Evolutionary conservation across 2,888 invertebrate species (phyloP).

Genomic region (Andrena trimmerana): DNA sequence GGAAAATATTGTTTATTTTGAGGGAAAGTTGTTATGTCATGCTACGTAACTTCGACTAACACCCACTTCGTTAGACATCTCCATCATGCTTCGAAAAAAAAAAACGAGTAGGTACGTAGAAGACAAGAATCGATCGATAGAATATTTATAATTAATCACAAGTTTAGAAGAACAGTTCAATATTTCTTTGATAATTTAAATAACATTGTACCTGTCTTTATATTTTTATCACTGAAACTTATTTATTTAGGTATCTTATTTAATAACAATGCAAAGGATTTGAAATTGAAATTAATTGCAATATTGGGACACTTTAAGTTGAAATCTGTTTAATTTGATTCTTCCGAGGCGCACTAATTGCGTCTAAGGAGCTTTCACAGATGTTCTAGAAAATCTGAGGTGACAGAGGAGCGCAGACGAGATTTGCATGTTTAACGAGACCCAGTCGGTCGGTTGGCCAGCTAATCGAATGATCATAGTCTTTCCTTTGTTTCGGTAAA

Average conservation of each 20-base stretch:
- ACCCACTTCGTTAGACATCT: background rate
- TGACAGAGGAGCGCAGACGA: background rate
- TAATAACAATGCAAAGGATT: too few relatives aligned
- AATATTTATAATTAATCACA: too few relatives aligned
- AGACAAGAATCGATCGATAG: background rate
- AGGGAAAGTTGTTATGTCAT: conserved; percentile 48
- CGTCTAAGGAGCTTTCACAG: background rate
- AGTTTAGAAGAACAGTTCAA: too few relatives aligned
- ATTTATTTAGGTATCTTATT: too few relatives aligned
- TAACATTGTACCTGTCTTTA: too few relatives aligned
- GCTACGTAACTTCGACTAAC: conserved; percentile 11
- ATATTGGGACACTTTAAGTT: too few relatives aligned
- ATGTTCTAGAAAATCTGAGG: background rate
- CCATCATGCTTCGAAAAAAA: background rate
- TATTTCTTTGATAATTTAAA: too few relatives aligned
- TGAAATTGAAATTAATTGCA: too few relatives aligned
- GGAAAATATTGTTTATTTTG: conserved; percentile 59
- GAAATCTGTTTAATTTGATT: too few relatives aligned
- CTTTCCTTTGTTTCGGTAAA: conserved; percentile 48
- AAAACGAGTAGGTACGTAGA: background rate
- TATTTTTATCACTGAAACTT: too few relatives aligned
- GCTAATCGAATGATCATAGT: conserved; percentile 43
- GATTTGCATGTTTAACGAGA: conserved; percentile 58
- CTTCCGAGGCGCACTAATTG: too few relatives aligned
- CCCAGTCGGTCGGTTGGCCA: background rate